These are phyloP conservation scores for Nannospalax galili DNA, from an alignment of 2,113 vertebrate species.

Conservation along the genomic window DNA sequence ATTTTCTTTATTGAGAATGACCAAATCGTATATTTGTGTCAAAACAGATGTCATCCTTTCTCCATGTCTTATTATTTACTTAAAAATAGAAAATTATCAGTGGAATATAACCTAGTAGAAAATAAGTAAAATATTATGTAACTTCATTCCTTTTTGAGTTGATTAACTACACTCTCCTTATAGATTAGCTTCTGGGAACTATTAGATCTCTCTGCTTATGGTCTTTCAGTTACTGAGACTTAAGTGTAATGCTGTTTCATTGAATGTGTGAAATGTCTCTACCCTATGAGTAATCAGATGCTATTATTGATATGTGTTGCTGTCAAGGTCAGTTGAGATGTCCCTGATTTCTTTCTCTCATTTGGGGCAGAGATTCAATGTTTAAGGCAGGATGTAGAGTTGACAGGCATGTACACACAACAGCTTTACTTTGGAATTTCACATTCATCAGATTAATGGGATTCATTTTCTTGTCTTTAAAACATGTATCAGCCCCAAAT, in stretches of 20 bases:
- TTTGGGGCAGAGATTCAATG: neutral
- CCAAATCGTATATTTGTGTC: neutral
- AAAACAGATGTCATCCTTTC: neutral
- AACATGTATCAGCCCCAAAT: neutral
- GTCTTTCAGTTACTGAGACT: neutral
- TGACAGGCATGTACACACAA: neutral
- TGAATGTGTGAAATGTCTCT: neutral
- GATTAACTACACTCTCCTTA: too few species aligned
- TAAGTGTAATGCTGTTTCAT: neutral
- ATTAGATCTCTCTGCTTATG: neutral
- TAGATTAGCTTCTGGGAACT: neutral
- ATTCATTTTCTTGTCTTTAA: neutral
- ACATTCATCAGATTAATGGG: neutral
- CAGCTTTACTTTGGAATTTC: neutral
- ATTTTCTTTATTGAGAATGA: neutral
- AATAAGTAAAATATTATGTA: neutral
- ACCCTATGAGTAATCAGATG: neutral
- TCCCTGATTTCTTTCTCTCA: neutral
- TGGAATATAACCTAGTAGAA: neutral
- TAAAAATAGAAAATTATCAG: neutral
- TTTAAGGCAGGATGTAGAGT: neutral
- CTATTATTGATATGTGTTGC: neutral
- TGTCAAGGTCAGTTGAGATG: neutral
- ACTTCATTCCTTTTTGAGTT: neutral
- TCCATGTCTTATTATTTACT: neutral